Base-by-base conservation (phyloP, 2,888 invertebrate genomes). In the Capitulum mitella region DNA sequence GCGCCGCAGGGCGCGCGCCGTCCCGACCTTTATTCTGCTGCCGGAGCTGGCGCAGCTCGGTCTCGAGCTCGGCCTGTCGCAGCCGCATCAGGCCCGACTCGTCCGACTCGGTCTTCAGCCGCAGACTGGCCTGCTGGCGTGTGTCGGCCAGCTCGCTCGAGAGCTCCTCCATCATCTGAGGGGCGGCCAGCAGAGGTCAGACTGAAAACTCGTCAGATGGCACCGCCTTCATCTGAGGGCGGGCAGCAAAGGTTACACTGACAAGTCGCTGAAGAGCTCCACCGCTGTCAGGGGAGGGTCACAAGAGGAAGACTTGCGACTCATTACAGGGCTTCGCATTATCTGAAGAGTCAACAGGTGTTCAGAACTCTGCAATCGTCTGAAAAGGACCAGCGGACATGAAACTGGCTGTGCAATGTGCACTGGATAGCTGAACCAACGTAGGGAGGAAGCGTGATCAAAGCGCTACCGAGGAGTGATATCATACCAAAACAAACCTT, bases 11-110 rank as follows among this genome's bases (percentile, higher is more conserved):
- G 64, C 26, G 77, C 40, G 3, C 26, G 16, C 78, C 1, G n/a
- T 2, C 70, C 82, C 80, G 86, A 92, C 92, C 89, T 87, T 91
- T 90, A 85, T 94, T 94, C 84, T 91, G 90, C 78, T 91, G 90
- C 83, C 92, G 89, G 82, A 95, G 88, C 83, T 90, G 87, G 78
- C 90, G 88, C 82, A 95, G 88, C 86, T 95, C 92, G 83, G 90
- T 89, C 85, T 91, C 90, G 81, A 93, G 87, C 84, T 93, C 93
- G 82, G 92, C 8, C 22, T 64, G 64, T 12, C 64, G 34, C 34
- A 37, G 64, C 64, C 37, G 34, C 64, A 64, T 3, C 64, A 37
- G 64, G 6, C 22, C 64, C 12, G 64, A 32, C 83, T 90, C 90
- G 82, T 92, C 92, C 81, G 91, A 84, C 83, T 90, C 89, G 29